These are phyloP conservation scores for Tricholaema leucomelas DNA, from an alignment of 2,113 vertebrate species.

Conservation along the genomic window DNA sequence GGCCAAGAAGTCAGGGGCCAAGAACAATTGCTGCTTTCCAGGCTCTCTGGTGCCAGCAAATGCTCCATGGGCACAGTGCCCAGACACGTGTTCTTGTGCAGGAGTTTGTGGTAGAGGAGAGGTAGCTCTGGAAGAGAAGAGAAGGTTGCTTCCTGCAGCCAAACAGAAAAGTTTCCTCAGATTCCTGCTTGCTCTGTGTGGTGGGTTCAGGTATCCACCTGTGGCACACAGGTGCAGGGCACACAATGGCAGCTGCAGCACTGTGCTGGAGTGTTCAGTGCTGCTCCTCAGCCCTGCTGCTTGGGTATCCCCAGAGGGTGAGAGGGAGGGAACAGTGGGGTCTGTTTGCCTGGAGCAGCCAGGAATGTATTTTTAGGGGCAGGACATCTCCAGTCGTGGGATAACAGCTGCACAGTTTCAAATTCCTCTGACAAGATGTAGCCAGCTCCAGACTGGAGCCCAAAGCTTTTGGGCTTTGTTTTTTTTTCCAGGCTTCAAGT, in stretches of 20 bases:
- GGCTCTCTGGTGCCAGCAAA: slow-evolving; percentile 13
- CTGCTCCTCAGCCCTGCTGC: not conserved
- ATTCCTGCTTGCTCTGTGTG: not conserved
- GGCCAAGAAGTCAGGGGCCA: not conserved
- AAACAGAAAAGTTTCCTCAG: not conserved
- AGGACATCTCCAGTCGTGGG: slow-evolving; percentile 68
- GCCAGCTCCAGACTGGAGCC: slow-evolving; percentile 27
- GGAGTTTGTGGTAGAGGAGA: not conserved
- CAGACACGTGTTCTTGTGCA: not conserved
- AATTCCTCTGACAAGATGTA: slow-evolving; percentile 53
- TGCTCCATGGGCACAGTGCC: not conserved
- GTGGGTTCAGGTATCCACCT: not conserved
- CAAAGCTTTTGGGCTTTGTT: not conserved
- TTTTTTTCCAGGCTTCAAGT: slow-evolving; percentile 10
- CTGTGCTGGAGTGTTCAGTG: not conserved
- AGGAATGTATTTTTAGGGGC: slow-evolving; percentile 56
- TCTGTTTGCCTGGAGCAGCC: slow-evolving; percentile 31
- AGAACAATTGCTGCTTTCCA: slow-evolving; percentile 27
- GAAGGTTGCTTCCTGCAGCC: not conserved
- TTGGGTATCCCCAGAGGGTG: slow-evolving; percentile 40
- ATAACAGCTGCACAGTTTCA: slow-evolving; percentile 69
- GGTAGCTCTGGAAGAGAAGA: not conserved
- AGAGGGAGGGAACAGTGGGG: not conserved
- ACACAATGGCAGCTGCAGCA: too few species aligned
- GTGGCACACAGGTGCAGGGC: not conserved